A percentile compares a stretch with the other conserved stretches of the same genome.
phyloP scores from a whole-genome alignment of 2,888 invertebrate genomes.

The Orthosia cruda region DNA sequence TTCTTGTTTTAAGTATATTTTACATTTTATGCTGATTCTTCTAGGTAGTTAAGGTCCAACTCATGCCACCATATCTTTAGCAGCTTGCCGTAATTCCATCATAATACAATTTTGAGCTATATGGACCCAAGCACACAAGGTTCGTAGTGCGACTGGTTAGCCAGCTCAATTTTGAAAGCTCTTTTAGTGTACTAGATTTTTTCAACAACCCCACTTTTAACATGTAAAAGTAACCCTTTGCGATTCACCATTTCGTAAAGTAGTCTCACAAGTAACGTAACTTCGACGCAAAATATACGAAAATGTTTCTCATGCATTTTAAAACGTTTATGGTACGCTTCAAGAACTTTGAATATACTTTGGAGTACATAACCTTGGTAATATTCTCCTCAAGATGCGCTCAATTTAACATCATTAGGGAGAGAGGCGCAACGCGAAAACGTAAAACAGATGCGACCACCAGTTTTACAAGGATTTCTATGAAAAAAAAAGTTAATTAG shows the following conservation, averaged over 20 bases:
- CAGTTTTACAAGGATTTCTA: too few relatives aligned
- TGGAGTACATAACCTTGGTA: slow-evolving; percentile 26
- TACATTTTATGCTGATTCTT: too few relatives aligned
- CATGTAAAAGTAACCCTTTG: not conserved
- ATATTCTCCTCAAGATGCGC: slow-evolving; percentile 38
- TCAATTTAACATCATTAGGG: slow-evolving; percentile 51
- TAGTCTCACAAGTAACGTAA: not conserved
- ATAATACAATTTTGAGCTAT: not conserved
- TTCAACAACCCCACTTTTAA: not conserved
- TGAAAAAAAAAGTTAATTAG: too few relatives aligned
- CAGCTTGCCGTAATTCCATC: too few relatives aligned
- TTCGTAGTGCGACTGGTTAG: too few relatives aligned
- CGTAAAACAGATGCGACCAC: too few relatives aligned
- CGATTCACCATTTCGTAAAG: not conserved
- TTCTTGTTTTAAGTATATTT: too few relatives aligned
- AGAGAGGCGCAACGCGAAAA: not conserved
- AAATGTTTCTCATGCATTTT: slow-evolving; percentile 27
- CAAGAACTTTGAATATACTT: slow-evolving; percentile 27
- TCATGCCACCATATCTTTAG: too few relatives aligned
- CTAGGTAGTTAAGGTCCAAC: too few relatives aligned
- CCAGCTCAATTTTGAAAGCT: too few relatives aligned
- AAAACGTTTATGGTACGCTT: slow-evolving; percentile 25
- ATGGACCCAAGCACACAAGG: not conserved
- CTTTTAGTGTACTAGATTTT: too few relatives aligned
- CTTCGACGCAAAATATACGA: not conserved